These are phyloP conservation scores for Lycia hirtaria DNA, from an alignment of 2,888 invertebrate species.

Conservation along the genomic window DNA sequence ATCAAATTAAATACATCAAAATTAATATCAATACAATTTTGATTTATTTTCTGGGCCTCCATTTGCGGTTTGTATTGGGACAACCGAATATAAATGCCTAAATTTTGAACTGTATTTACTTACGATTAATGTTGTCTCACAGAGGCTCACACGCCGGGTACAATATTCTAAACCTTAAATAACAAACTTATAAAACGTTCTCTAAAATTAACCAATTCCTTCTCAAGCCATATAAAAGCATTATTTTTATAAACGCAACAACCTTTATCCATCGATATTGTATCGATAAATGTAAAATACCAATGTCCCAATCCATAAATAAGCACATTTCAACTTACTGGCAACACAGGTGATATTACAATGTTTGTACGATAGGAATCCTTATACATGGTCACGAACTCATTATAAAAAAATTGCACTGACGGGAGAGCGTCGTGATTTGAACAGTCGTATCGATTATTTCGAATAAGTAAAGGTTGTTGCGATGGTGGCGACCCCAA, in stretches of 20 bases:
- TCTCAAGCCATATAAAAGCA: conserved; percentile 50
- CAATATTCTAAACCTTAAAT: conserved; percentile 5
- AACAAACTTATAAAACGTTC: conserved; percentile 23
- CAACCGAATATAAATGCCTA: conserved; percentile 19
- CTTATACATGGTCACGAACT: no score
- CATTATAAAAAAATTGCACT: no score
- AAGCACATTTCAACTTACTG: no score
- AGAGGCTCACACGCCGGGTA: background rate
- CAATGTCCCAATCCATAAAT: no score
- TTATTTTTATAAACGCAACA: conserved; percentile 33
- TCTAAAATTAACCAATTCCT: conserved; percentile 32
- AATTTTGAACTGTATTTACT: conserved; percentile 29
- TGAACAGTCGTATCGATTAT: background rate
- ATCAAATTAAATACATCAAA: background rate
- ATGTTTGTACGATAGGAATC: no score
- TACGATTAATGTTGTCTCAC: conserved; percentile 9
- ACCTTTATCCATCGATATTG: conserved; percentile 21
- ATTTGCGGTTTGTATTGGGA: background rate
- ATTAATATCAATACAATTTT: background rate
- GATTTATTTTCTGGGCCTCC: conserved; percentile 15
- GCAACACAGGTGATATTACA: no score
- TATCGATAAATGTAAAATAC: conserved; percentile 23
- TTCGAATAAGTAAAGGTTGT: conserved; percentile 30
- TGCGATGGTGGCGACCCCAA: conserved; percentile 29
- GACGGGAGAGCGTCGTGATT: no score